Base-by-base conservation (phyloP, 2,888 invertebrate species). In the Drosophila paracracens region DNA sequence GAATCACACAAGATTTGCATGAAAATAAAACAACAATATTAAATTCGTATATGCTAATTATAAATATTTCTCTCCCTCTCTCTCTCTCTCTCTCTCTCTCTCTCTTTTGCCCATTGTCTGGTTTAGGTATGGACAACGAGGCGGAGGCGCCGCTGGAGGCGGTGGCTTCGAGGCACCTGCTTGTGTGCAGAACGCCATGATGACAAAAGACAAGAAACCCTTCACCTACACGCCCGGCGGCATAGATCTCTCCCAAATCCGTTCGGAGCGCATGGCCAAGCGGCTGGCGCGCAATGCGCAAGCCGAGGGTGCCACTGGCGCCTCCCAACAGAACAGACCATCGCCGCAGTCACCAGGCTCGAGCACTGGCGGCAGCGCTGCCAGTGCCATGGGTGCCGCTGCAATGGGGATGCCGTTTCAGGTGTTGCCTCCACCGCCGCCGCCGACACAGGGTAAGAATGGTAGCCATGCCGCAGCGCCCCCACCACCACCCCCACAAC, bases 211-310 rank as follows among this genome's bases (percentile, higher is more conserved):
- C 93, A 98, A 98, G 93, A 98, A 98, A 91, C 98, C 98, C 16
- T 98, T 98, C 92, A 98, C 98, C n/a, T 98, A 98, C 93, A 98
- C 98, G 25, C 98, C 98, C 2, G 98, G 98, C 25, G 98, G 98
- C 77, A 94, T 98, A 70, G 97, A 98, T 93, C 94, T 98, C 60
- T 97, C 97, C 13, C 97, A 98, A 93, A 98, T 98, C 73, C 95
- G 96, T 75, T 98, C 97, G 62, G 98, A 98, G 13, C 95, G 97
- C 83, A 98, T 98, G 97, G 97, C 97, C 4, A 95, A 97, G 81
- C 94, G 98, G 38, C 93, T 94, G 72, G 94, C 94, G 31, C 94
- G 96, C 79, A 96, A 96, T 88, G 96, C 96, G n/a, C 94, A 95
- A 82, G 94, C 94, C 64, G 96, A 96, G 94, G 95, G 96, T 79